Evolutionary conservation across 2,888 invertebrate genomes (phyloP).

Genomic region (Drosophila vallismaia): DNA sequence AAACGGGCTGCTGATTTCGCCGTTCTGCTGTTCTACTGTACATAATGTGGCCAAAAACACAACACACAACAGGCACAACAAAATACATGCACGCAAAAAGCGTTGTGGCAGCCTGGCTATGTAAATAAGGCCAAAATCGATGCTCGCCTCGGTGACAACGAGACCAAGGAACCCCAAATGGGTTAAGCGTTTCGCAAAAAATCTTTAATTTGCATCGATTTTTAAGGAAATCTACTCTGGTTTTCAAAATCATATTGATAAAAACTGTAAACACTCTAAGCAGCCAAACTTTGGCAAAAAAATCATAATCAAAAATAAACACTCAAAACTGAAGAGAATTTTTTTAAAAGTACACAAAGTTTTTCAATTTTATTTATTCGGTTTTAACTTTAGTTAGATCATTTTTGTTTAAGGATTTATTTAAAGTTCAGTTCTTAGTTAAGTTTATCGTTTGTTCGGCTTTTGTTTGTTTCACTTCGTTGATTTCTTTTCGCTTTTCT

Average conservation of each 20-base stretch:
- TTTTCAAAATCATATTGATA: not conserved
- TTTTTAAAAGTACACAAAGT: slow-evolving; percentile 4
- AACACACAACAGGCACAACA: slow-evolving; percentile 41
- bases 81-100: slow-evolving; percentile 51
- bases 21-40: slow-evolving; percentile 39
- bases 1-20: slow-evolving; percentile 23
- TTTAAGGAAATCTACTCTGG: not conserved
- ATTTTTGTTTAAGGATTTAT: slow-evolving; percentile 11
- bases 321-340: slow-evolving; percentile 2
- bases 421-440: slow-evolving; percentile 37
- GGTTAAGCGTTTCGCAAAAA: slow-evolving; percentile 14
- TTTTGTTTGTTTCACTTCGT: slow-evolving; percentile 58
- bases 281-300: not conserved
- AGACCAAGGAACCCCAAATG: slow-evolving; percentile 30
- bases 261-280: not conserved
- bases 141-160: slow-evolving; percentile 41
- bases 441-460: slow-evolving; percentile 35
- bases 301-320: not conserved
- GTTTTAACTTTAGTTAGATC: slow-evolving; percentile 4
- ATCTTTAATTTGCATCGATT: slow-evolving; percentile 6
- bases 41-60: slow-evolving; percentile 62
- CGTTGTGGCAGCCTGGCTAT: slow-evolving; percentile 35
- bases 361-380: slow-evolving; percentile 10
- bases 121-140: slow-evolving; percentile 68
- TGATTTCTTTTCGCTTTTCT: slow-evolving; percentile 40